A percentile compares a stretch with the other conserved stretches of the same genome.
phyloP scores from a whole-genome alignment of 2,888 invertebrate genomes.

The Hypsopygia costalis region DNA sequence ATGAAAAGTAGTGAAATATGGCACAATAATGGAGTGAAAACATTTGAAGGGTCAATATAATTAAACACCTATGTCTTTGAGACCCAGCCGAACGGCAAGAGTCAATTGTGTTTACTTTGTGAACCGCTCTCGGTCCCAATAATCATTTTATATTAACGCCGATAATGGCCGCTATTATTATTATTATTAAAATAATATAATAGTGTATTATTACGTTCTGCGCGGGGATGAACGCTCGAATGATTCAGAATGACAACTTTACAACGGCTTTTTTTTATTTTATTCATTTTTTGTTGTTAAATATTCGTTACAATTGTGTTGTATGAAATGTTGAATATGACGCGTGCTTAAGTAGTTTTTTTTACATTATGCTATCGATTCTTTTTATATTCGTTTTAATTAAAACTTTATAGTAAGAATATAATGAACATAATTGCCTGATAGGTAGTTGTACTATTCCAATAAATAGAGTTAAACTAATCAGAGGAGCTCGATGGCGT shows the following conservation, averaged over 20 bases:
- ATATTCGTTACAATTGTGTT: conserved; percentile 26
- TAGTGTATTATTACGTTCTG: conserved; percentile 60
- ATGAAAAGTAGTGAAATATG: conserved; percentile 32
- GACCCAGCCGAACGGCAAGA: conserved; percentile 70
- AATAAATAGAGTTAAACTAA: too few species aligned
- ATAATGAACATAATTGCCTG: too few species aligned
- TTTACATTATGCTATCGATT: not conserved
- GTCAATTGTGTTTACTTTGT: conserved; percentile 67
- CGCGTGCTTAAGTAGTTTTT: conserved; percentile 10
- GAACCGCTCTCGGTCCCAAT: conserved; percentile 46
- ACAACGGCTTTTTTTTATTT: conserved; percentile 47
- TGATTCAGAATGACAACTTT: conserved; percentile 67
- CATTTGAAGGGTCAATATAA: conserved; percentile 67
- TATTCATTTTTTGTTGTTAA: conserved; percentile 33
- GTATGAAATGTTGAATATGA: conserved; percentile 18
- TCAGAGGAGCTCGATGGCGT: too few species aligned
- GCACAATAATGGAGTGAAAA: conserved; percentile 54
- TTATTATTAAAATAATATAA: conserved; percentile 63
- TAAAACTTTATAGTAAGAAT: too few species aligned
- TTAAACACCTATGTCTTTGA: conserved; percentile 69
- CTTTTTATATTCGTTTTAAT: too few species aligned
- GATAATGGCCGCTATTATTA: conserved; percentile 64
- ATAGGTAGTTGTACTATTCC: too few species aligned
- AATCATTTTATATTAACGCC: conserved; percentile 65
- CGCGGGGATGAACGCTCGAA: conserved; percentile 72